phyloP scores from a whole-genome alignment of 2,888 invertebrate genomes.

The Dasysyrphus albostriatus region DNA sequence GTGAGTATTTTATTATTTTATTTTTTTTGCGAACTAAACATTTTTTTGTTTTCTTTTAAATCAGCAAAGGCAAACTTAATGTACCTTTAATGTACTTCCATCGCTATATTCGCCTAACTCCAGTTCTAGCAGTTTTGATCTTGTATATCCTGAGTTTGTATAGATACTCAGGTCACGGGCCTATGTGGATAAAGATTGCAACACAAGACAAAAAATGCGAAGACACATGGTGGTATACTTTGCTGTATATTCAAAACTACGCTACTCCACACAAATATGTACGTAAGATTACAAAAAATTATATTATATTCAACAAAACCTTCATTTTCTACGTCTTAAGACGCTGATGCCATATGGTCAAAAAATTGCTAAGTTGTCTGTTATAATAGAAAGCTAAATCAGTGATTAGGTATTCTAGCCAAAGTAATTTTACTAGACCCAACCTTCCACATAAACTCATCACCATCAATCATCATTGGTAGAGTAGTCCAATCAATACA shows the following conservation, averaged over 20 bases:
- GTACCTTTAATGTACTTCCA: constrained; percentile 83
- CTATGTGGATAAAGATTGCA: constrained; percentile 84
- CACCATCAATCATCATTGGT: no score
- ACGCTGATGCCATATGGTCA: no score
- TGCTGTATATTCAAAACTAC: constrained; percentile 85
- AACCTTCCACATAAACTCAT: no score
- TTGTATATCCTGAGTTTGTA: constrained; percentile 84
- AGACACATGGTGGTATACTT: constrained; percentile 84
- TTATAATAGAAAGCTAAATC: no score
- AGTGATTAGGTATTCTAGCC: no score
- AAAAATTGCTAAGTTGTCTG: no score
- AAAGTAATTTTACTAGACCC: no score
- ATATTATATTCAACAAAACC: no score
- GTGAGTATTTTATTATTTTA: constrained; percentile 73
- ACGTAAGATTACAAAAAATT: constrained; percentile 75
- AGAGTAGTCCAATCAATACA: no score
- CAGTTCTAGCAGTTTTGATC: constrained; percentile 85
- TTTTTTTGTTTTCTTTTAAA: neutral
- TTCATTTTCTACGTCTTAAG: no score
- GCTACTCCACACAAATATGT: constrained; percentile 79
- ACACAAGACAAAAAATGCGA: constrained; percentile 81
- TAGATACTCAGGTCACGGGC: constrained; percentile 85
- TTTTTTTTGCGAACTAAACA: neutral
- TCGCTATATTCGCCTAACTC: constrained; percentile 85
- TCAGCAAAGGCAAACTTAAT: constrained; percentile 81